phyloP scores from a whole-genome alignment of 2,113 vertebrate species.

The Morone chrysops region DNA sequence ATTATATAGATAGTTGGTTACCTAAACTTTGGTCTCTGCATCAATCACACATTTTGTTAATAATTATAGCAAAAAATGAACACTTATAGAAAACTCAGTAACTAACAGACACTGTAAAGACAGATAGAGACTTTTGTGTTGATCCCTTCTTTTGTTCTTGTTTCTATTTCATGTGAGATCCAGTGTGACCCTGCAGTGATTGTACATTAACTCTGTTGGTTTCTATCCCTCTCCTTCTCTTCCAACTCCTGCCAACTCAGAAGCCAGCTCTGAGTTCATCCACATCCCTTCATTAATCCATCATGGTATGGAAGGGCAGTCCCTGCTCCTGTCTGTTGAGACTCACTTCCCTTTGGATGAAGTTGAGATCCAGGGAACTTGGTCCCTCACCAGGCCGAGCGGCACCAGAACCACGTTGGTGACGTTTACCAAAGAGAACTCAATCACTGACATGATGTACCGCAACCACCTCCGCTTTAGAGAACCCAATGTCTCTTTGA shows the following conservation, averaged over 20 bases:
- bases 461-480: conserved; percentile 64
- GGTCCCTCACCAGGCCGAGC: conserved; percentile 71
- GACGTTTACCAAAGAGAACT: conserved; percentile 66
- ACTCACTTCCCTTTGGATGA: conserved; percentile 63
- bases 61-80: background rate
- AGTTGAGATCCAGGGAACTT: conserved; percentile 79
- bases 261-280: conserved; percentile 55
- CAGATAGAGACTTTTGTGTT: background rate
- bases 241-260: conserved; percentile 23
- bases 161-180: background rate
- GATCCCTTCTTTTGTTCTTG: background rate
- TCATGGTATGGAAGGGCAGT: conserved; percentile 70
- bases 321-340: conserved; percentile 76
- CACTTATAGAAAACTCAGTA: background rate
- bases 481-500: conserved; percentile 74
- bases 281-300: conserved; percentile 59
- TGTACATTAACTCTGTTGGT: conserved; percentile 17
- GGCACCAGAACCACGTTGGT: conserved; percentile 69
- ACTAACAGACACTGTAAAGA: background rate
- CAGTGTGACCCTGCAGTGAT: background rate
- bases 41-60: background rate
- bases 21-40: background rate
- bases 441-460: conserved; percentile 71
- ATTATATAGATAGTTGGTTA: background rate
- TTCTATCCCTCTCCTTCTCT: conserved; percentile 16